Evolutionary conservation across 1,140 invertebrate species (phyloP).

Genomic region (Eriocheir sinensis): DNA sequence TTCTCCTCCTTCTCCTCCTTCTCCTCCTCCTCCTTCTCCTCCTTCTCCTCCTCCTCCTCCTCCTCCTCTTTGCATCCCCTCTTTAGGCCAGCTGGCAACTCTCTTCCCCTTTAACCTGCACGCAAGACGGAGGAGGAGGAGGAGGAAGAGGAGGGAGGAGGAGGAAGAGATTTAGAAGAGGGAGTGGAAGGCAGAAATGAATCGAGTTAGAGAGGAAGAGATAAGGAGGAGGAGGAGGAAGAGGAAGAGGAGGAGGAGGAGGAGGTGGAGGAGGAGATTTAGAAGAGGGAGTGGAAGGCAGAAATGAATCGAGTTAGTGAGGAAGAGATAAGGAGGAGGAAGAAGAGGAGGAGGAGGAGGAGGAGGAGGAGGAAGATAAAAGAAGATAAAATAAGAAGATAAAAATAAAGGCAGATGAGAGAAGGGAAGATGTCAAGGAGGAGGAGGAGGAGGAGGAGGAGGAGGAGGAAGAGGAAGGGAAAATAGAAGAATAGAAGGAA

Average conservation of each 20-base stretch:
- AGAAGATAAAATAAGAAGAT: background rate
- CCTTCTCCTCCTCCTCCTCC: background rate
- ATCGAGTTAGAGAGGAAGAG: background rate
- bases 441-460: no score
- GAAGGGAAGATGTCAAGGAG: no score
- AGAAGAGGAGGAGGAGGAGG: constrained; percentile 33
- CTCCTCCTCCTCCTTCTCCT: constrained; percentile 7
- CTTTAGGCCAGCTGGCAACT: background rate
- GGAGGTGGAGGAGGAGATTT: no score
- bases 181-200: background rate
- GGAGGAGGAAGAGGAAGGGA: background rate
- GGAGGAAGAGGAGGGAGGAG: no score
- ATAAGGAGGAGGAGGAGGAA: background rate
- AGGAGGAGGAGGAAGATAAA: constrained; percentile 13
- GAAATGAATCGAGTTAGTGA: background rate
- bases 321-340: constrained; percentile 34
- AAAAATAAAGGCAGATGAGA: background rate
- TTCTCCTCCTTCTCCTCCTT: constrained; percentile 1
- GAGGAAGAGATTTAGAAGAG: background rate
- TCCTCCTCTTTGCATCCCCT: background rate
- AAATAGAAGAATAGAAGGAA: background rate
- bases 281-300: no score
- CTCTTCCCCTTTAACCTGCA: background rate
- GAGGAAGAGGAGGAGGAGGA: background rate
- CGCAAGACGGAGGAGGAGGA: no score